Evolutionary conservation across 2,888 invertebrate genomes (phyloP), one percentile per base, ranked within the genome.

Genomic region (Lasius platythorax): DNA sequence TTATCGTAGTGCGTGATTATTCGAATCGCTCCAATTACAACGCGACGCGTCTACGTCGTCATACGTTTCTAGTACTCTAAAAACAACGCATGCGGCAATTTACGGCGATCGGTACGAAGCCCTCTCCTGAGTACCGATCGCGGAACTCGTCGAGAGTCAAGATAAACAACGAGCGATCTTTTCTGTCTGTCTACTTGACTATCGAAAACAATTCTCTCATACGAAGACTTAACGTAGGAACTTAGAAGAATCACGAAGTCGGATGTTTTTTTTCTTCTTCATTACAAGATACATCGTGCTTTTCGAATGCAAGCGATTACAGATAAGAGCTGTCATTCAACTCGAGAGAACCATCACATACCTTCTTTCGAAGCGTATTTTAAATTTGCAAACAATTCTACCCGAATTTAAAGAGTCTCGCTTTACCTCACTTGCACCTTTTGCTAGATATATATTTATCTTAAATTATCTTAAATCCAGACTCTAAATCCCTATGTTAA

Each of bases 401-500:
- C 12, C 53, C 58, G 40, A 23, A 61, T 74, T 73, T 43, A 61
- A 61, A 18, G 33, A 33, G 33, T 58, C 23, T 53, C 37, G 9
- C 63, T 83, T 72, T 72, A 37, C 61, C 64, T 75, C 56, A 58
- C 53, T 9, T 28, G 53, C 30, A 58, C 82, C 23, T 23, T 74
- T 74, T 5, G 64, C 78, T 37, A 43, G 43, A 46, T 2, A 43
- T 84, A 82, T 37, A 76, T 53, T 37, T 83, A 78, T 87, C 73
- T 70, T 82, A 82, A 82, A 76, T 37, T n/a, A n/a, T n/a, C n/a
- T n/a, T 83, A 72, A 73, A 70, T 30, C 37, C n/a, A 28, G 82
- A 68, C 76, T 88, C 85, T 87, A 88, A 83, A 84, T 90, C 81
- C 83, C 87, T 84, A 87, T 83, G 64, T 89, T 87, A 89, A 89